phyloP scores from a whole-genome alignment of 2,797 vertebrate genomes.

The Scolopax bukidnonensis region DNA sequence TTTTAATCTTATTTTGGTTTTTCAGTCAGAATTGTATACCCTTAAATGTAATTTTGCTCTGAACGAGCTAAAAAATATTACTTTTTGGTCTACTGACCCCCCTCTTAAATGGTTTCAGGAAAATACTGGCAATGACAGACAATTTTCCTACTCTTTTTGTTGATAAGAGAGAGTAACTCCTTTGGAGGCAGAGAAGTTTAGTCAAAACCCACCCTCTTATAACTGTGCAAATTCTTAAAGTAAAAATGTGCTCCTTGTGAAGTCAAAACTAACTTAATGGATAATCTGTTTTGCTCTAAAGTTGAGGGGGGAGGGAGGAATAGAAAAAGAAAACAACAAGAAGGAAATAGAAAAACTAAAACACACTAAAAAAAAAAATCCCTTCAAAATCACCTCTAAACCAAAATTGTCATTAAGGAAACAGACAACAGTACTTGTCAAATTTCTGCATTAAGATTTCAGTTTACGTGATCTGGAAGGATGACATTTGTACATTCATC shows the following conservation, averaged over 20 bases:
- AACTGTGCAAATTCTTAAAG: background rate
- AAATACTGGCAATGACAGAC: background rate
- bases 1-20: background rate
- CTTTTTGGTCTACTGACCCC: background rate
- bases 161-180: background rate
- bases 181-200: background rate
- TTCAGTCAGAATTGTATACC: background rate
- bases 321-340: background rate
- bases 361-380: background rate
- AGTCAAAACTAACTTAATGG: background rate
- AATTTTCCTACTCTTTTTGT: background rate
- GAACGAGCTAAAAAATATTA: background rate
- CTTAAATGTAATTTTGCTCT: background rate
- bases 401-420: background rate
- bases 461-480: background rate
- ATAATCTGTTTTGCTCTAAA: background rate
- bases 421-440: background rate
- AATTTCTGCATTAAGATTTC: background rate
- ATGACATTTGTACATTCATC: background rate
- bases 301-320: fast-evolving
- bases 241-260: background rate
- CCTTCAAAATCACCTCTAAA: fast-evolving
- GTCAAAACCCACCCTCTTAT: background rate
- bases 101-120: background rate
- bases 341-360: fast-evolving